A percentile compares a stretch with the other conserved stretches of the same genome.
Conservation (phyloP, 2,888 invertebrate genomes). For the Lepidochrysops patricia region DNA sequence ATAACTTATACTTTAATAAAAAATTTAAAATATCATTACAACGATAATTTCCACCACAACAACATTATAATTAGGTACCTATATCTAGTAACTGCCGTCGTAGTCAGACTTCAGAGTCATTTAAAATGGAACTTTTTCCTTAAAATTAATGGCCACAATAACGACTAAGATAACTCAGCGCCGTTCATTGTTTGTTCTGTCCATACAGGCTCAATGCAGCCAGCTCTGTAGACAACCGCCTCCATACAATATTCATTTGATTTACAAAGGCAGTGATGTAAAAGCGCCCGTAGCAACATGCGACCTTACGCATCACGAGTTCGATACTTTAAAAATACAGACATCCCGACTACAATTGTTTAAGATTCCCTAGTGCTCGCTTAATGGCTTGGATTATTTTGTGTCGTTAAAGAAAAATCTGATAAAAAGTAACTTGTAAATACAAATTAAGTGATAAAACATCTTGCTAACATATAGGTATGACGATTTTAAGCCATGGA, state of each 20-base stretch:
- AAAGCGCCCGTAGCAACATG: neutral
- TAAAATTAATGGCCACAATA: neutral
- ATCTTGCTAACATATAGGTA: no score
- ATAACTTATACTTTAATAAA: no score
- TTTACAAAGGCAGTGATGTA: neutral
- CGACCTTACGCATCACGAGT: neutral
- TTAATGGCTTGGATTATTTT: neutral
- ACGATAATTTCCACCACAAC: no score
- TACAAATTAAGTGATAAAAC: no score
- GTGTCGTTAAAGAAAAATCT: neutral
- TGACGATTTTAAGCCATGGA: no score
- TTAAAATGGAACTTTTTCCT: neutral
- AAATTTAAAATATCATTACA: no score
- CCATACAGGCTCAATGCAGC: neutral
- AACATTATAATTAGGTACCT: no score
- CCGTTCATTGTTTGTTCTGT: neutral
- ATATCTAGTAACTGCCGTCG: no score
- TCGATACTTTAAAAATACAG: neutral
- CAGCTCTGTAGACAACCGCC: neutral
- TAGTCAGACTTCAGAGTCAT: neutral
- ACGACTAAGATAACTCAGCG: neutral
- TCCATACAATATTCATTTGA: conserved; percentile 5
- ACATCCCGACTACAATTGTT: neutral
- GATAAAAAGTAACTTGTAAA: neutral
- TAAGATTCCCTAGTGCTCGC: neutral